phyloP scores from a whole-genome alignment of 2,113 vertebrate species.

The Panthera uncia region DNA sequence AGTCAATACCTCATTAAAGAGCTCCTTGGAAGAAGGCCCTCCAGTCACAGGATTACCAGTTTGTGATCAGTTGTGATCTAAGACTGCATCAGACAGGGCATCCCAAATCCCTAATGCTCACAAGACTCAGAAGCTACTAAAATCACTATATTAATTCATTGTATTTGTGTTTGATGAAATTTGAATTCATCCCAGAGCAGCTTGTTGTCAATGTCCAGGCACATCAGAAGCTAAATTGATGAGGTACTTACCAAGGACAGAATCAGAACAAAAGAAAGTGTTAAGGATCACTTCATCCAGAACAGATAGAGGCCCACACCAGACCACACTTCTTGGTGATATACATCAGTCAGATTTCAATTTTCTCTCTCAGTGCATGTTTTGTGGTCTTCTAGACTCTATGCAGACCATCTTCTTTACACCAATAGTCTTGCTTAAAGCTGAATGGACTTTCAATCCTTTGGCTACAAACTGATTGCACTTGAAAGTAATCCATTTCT shows the following conservation, averaged over 20 bases:
- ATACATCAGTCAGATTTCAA: neutral
- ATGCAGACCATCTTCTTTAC: neutral
- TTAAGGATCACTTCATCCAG: neutral
- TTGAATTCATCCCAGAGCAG: neutral
- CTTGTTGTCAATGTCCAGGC: neutral
- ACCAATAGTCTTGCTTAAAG: neutral
- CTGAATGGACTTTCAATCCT: neutral
- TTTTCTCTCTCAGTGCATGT: neutral
- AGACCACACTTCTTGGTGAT: neutral
- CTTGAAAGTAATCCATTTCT: neutral
- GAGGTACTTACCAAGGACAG: neutral
- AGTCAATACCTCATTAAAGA: neutral
- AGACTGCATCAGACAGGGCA: neutral
- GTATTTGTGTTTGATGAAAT: neutral
- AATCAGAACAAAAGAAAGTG: neutral
- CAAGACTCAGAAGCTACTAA: neutral
- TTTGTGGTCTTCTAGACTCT: neutral
- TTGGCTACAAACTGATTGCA: neutral
- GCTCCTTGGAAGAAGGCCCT: neutral
- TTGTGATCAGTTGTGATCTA: conserved; percentile 15
- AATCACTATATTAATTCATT: neutral
- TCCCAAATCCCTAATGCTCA: neutral
- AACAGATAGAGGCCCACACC: neutral
- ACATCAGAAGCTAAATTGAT: neutral
- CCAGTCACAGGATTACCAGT: neutral